Conservation (phyloP, 1,140 invertebrate species). For the Branchinecta lindahli region DNA sequence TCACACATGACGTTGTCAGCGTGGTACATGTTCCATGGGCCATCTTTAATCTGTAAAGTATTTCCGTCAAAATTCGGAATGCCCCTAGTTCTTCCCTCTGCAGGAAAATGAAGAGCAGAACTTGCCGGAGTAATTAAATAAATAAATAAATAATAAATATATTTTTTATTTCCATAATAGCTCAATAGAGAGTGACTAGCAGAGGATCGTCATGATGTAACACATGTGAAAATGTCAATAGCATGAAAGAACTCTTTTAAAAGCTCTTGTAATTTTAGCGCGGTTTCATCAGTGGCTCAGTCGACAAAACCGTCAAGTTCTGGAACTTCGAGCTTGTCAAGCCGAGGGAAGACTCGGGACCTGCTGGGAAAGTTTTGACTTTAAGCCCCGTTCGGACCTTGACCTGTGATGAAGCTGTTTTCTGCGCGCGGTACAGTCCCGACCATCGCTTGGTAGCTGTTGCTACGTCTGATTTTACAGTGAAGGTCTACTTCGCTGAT, state of each 20-base stretch:
- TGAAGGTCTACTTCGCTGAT: constrained; percentile 89
- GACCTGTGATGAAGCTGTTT: constrained; percentile 68
- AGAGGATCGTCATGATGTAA: too few species aligned
- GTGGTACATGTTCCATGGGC: too few species aligned
- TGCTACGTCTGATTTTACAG: constrained; percentile 76
- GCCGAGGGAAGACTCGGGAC: constrained; percentile 42
- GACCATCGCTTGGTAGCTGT: constrained; percentile 78
- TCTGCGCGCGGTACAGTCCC: constrained; percentile 64
- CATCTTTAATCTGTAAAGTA: too few species aligned
- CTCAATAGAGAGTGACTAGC: too few species aligned
- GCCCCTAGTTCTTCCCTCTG: too few species aligned
- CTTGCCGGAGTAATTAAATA: too few species aligned
- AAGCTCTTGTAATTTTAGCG: constrained; percentile 28
- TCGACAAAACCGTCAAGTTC: constrained; percentile 78
- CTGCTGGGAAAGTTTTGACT: constrained; percentile 51
- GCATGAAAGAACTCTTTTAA: neutral
- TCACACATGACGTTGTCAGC: too few species aligned
- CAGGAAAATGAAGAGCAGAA: too few species aligned
- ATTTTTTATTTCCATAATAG: too few species aligned
- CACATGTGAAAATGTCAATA: too few species aligned
- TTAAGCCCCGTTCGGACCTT: constrained; percentile 61
- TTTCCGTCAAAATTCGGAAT: too few species aligned
- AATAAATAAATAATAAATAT: too few species aligned
- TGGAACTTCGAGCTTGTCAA: constrained; percentile 79
- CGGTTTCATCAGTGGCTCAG: constrained; percentile 67